These are phyloP conservation scores for Sphecodes monilicornis DNA, from an alignment of 2,888 invertebrate genomes.

Conservation along the genomic window DNA sequence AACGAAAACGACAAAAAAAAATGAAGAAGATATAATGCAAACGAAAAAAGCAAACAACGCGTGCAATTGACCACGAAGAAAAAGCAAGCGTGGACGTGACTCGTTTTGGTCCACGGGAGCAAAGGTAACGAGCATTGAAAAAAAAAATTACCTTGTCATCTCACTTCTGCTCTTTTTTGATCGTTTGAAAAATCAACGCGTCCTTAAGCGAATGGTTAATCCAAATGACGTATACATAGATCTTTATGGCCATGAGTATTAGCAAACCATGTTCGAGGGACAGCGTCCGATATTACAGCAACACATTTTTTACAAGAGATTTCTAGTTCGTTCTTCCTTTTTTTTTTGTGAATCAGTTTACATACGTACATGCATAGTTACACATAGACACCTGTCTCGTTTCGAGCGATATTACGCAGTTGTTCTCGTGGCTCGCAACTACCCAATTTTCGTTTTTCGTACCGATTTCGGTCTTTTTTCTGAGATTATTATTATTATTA, in stretches of 20 bases:
- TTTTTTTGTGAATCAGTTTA: slow-evolving; percentile 45
- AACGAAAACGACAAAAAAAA: slow-evolving; percentile 26
- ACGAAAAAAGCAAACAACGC: slow-evolving; percentile 21
- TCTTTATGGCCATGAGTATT: slow-evolving; percentile 48
- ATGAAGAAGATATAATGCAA: slow-evolving; percentile 1
- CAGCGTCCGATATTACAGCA: slow-evolving; percentile 12
- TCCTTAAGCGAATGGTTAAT: slow-evolving; percentile 43
- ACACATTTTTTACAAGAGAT: slow-evolving; percentile 41
- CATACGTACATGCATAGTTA: not conserved
- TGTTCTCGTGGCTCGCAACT: slow-evolving; percentile 47
- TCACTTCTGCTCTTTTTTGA: slow-evolving; percentile 53
- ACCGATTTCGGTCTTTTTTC: slow-evolving; percentile 42
- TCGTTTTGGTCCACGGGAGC: slow-evolving; percentile 60
- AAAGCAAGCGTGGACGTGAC: slow-evolving; percentile 57
- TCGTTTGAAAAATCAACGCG: slow-evolving; percentile 49
- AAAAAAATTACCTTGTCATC: slow-evolving; percentile 55
- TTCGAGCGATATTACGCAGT: not conserved
- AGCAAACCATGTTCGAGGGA: slow-evolving; percentile 4
- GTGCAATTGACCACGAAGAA: slow-evolving; percentile 53
- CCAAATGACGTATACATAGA: slow-evolving; percentile 37
- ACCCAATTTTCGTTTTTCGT: slow-evolving; percentile 29
- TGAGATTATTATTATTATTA: slow-evolving; percentile 57
- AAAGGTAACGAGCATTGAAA: slow-evolving; percentile 66
- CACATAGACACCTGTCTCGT: not conserved
- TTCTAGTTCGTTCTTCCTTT: slow-evolving; percentile 21